A percentile compares a stretch with the other conserved stretches of the same genome.
These are phyloP conservation scores for Hesperia comma DNA, from an alignment of 2,888 invertebrate species.

Conservation along the genomic window DNA sequence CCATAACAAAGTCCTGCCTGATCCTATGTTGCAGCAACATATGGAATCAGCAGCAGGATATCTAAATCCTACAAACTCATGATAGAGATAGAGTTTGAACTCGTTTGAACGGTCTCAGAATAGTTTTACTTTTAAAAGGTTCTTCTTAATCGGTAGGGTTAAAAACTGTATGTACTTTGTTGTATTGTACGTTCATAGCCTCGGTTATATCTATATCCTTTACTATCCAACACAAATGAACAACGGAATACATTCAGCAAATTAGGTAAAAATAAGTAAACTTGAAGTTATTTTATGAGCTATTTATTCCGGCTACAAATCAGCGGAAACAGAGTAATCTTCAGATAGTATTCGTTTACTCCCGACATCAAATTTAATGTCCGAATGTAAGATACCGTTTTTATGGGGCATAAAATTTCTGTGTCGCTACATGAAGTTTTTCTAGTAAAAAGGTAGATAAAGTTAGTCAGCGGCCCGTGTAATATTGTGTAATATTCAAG, in stretches of 20 bases:
- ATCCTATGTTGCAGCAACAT: no score
- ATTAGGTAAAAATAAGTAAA: slow-evolving; percentile 4
- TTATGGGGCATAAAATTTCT: slow-evolving; percentile 47
- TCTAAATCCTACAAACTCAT: no score
- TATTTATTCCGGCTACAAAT: slow-evolving; percentile 14
- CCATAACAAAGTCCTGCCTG: no score
- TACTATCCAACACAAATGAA: no score
- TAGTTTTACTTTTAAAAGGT: no score
- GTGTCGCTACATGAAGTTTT: slow-evolving; percentile 37
- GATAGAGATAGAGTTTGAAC: no score
- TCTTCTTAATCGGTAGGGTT: no score
- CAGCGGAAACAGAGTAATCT: slow-evolving; percentile 37
- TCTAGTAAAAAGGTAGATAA: slow-evolving; percentile 30
- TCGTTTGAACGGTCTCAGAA: no score
- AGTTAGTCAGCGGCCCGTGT: slow-evolving; percentile 13
- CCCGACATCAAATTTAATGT: slow-evolving; percentile 46
- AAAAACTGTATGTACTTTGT: no score
- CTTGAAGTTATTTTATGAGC: slow-evolving; percentile 30
- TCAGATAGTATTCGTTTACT: slow-evolving; percentile 42
- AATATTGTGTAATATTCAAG: slow-evolving; percentile 19
- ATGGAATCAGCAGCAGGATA: no score
- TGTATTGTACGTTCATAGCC: no score
- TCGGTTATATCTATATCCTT: no score
- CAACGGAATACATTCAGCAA: not conserved
- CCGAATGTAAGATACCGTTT: slow-evolving; percentile 42